Evolutionary conservation across 2,888 invertebrate species (phyloP), one percentile per base, ranked within the genome.

Genomic region (Julus scandinavius): DNA sequence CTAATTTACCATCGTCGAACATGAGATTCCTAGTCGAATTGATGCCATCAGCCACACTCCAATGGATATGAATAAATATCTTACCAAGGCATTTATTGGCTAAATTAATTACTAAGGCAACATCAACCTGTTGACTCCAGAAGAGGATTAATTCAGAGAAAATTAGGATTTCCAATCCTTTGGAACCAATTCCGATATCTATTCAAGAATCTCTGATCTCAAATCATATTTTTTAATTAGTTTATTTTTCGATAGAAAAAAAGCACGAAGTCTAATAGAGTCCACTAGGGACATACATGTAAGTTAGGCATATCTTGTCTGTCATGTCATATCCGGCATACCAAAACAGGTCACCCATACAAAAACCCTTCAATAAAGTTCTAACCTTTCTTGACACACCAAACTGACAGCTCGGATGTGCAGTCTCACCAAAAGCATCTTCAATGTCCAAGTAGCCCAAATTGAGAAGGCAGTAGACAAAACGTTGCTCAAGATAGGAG

Each of bases 401-500:
- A 45, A 45, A 45, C 45, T 45, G 45, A 45, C 45, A 45, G 45
- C 45, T 45, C 6, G 45, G 45, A 45, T 45, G 45, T 7, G 7
- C 1, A 45, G 45, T 45, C 45, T 45, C 7, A 45, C 45, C 45
- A 45, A 45, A 45, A 45, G 5, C 45, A 45, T 45, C 29, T 80
- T 13, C 80, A 40, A 80, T 80, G 38, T 80, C 80, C 38, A 11
- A 38, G 80, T 7, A 80, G 13, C 80, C 80, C 80, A 80, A 15
- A 40, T 80, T 80, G 38, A 15, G 80, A 80, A 80, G 80, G 13
- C 80, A 80, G 80, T 13, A 80, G 80, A 80, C 80, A 80, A 80
- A 80, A 80, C 11, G 38, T 80, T 15, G 80, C 38, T 80, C 80
- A 80, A 80, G 38, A 80, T 38, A 40, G 15, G 80, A 80, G 80